Evolutionary conservation across 2,113 vertebrate species (phyloP).

Genomic region (Pelecanus crispus): DNA sequence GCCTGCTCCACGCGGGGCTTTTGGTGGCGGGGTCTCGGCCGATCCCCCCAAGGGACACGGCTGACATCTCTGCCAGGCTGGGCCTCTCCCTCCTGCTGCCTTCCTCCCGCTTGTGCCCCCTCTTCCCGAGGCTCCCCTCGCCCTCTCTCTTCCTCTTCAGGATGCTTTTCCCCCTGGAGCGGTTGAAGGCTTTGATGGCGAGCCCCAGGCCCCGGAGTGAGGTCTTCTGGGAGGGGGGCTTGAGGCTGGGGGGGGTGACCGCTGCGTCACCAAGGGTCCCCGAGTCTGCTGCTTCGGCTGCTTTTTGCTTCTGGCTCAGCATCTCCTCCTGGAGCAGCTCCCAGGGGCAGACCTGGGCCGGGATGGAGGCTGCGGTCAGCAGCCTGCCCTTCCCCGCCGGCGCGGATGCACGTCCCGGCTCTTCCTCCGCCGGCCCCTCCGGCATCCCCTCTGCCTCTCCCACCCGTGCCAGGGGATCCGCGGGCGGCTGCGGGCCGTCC

Average conservation of each 20-base stretch:
- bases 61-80: neutral
- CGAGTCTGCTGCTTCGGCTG: rapidly evolving
- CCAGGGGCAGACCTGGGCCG: slow-evolving; percentile 44
- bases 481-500: neutral
- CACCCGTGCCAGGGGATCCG: rapidly evolving
- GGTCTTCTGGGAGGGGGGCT: neutral
- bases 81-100: neutral
- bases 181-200: slow-evolving; percentile 65
- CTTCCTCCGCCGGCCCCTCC: neutral
- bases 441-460: neutral
- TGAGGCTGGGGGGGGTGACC: neutral
- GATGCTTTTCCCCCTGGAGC: slow-evolving; percentile 14
- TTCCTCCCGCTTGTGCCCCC: neutral
- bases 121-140: neutral
- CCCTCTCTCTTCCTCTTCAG: slow-evolving; percentile 15
- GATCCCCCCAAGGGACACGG: neutral
- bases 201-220: slow-evolving; percentile 60
- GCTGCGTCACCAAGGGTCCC: neutral
- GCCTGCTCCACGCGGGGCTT: neutral
- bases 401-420: rapidly evolving
- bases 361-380: neutral
- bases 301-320: neutral
- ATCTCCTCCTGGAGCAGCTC: slow-evolving; percentile 32
- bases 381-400: neutral
- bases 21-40: neutral